Evolutionary conservation across 1,140 invertebrate species (phyloP), one percentile per base, ranked within the genome.

Genomic region (Eriosoma lanigerum): DNA sequence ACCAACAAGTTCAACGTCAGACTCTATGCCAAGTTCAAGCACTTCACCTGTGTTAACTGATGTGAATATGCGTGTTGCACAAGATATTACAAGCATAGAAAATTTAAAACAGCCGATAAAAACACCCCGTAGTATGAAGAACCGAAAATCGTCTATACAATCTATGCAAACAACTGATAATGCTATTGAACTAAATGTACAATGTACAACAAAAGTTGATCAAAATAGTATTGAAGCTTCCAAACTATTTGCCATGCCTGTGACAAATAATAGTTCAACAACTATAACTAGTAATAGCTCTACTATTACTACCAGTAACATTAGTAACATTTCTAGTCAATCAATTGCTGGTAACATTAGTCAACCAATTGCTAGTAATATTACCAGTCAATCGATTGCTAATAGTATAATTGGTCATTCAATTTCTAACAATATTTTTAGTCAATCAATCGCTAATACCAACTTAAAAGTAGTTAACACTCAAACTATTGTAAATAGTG

Each of bases 1-100:
- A 46, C 75, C 75, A 46, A 60, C 75, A 48, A 78, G 38, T 78
- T 60, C 75, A 1, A 78, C 75, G n/a, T 60, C 52, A 26, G 75
- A 78, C 26, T 78, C 75, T 46, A n/a, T 78, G 21, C 56, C n/a
- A 12, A 78, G 75, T 60, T 78, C 75, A 12, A 78, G 75, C 26
- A 78, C 54, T 26, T 78, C 75, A 19, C 75, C 75, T 12, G 75
- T 78, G 0, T 60, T 78, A 21, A n/a, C 54, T n/a, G 75, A 78
- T 24, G 5, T 52, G 46, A 26, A 48, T 26, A 46, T 60, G 17
- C 56, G 32, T 13, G 38, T n/a, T 8, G 24, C 21, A 5, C 52
- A 78, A 60, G 75, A 78, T 6, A 58, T 76, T 3, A 29, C n/a
- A 10, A 9, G 15, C 4, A 24, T 46, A 26, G 56, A 78, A 0